Evolutionary conservation across 2,113 vertebrate species (phyloP), one percentile per base, ranked within the genome.

Genomic region (Pyrgilauda ruficollis): DNA sequence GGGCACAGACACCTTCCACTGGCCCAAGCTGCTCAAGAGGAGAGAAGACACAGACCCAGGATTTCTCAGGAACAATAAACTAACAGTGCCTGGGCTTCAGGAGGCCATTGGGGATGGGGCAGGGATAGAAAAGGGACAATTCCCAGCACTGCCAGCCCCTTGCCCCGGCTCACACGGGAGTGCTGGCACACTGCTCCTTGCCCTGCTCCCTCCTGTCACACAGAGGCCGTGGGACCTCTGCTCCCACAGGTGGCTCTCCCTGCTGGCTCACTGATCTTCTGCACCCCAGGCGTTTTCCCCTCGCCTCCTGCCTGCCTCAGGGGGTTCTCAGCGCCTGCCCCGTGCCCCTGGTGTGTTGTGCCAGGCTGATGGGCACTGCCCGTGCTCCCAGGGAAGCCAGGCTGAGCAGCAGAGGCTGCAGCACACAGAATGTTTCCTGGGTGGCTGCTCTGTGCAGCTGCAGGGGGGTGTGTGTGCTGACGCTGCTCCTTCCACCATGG

Each of bases 261-360:
- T 5, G 20, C 8, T 13, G 19, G n/a, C 3, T 46, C 19, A 10
- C 74, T 24, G 9, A 6, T 9, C 12, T 8, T 17, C 52, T 66
- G 68, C 64, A 30, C 3, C 10, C 16, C 37, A 20, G 0, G 0
- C 0, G 1, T 15, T 28, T 15, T 28, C 7, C 55, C 49, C 7
- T 2, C 1, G 6, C 37, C 41, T 56, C 44, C 44, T 64, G 46
- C 69, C 33, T 21, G 4, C 0, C 24, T 17, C 21, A 6, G 44
- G 50, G 87, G 8, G 31, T 24, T 62, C 15, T 6, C 80, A 31
- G 46, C 2, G 37, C 2, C 14, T 18, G 84, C 31, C 62, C 70
- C 4, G 22, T 6, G 47, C 23, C 47, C 47, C 14, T 7, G 47
- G 47, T 12, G 4, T 13, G 23, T 14, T 49, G 6, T 24, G 46